Evolutionary conservation across 2,797 vertebrate species (phyloP), one percentile per base, ranked within the genome.

Genomic region (Taeniopygia guttata): DNA sequence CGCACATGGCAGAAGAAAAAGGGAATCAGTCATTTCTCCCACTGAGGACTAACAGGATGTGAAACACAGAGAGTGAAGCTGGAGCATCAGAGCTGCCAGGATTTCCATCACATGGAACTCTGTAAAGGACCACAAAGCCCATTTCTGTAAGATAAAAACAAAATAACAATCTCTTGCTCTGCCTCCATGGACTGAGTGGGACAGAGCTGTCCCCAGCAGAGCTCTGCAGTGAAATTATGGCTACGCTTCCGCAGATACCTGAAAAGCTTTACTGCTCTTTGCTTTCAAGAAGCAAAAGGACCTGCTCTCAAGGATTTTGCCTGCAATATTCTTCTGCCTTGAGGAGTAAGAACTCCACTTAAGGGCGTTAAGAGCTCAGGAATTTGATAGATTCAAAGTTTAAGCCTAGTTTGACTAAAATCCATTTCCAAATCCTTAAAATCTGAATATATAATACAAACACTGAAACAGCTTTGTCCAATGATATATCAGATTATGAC

Each of bases 81-180:
- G 20, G 69, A 87, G 29, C 72, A 95, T 86, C 69, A 84, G 89
- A 94, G 84, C 69, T 84, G 90, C 51, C 84, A 84, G 69, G 38
- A 94, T 85, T 83, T 25, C 59, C 13, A 62, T 86, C 84, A 80
- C 3, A 3, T 4, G 15, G 62, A 62, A 93, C 36, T 29, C 64
- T 40, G n/a, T 15, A 82, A 86, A 91, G 55, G 45, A 40, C 46
- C 51, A 73, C 32, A 81, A 92, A 89, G 79, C 16, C 89, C 11
- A 56, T 73, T 94, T 95, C 42, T 6, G 4, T 38, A 34, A 76
- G 76, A 92, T 32, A 58, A 84, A 89, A 88, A 26, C 34, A 55
- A 10, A 73, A 72, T 56, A 92, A 72, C 34, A 46, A 62, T 51
- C 73, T 84, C 85, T 56, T 60, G 30, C 49, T 84, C 72, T 85